phyloP scores from a whole-genome alignment of 1,140 invertebrate genomes.

The Brachionus rotundiformis region DNA sequence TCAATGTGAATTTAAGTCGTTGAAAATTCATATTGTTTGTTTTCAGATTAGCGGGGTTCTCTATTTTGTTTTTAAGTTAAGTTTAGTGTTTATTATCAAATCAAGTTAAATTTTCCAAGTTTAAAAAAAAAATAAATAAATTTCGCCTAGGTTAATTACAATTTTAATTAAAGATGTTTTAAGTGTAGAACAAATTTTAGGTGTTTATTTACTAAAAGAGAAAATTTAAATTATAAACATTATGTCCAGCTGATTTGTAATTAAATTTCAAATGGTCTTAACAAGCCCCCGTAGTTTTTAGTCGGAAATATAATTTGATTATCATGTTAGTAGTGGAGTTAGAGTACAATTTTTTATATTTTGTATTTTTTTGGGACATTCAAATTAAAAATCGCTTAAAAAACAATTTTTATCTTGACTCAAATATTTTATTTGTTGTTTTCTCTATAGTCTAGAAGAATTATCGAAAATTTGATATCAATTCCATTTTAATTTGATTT shows the following conservation, averaged over 20 bases:
- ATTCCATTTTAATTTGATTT: conserved; percentile 10
- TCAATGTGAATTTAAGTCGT: neutral
- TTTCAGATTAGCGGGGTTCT: neutral
- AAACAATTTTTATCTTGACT: neutral
- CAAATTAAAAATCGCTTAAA: neutral
- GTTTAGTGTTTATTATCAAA: neutral
- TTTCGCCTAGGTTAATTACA: conserved; percentile 29
- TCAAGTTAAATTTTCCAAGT: neutral
- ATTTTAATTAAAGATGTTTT: conserved; percentile 31
- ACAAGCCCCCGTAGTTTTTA: neutral
- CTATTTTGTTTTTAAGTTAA: too few relatives aligned
- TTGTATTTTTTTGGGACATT: conserved; percentile 8
- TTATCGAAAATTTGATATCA: conserved; percentile 4
- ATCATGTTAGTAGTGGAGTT: neutral
- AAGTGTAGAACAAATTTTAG: conserved; percentile 1
- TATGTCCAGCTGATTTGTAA: conserved; percentile 16
- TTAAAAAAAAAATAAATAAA: neutral
- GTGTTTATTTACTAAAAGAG: neutral
- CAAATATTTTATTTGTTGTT: conserved; percentile 3
- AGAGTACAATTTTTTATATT: too few relatives aligned
- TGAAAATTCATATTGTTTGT: conserved; percentile 4
- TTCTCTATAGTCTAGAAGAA: neutral
- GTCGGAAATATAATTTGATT: conserved; percentile 34
- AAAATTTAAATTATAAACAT: conserved; percentile 27
- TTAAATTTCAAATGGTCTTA: neutral